phyloP scores from a whole-genome alignment of 2,888 invertebrate species.

The Caenorhabditis becei region DNA sequence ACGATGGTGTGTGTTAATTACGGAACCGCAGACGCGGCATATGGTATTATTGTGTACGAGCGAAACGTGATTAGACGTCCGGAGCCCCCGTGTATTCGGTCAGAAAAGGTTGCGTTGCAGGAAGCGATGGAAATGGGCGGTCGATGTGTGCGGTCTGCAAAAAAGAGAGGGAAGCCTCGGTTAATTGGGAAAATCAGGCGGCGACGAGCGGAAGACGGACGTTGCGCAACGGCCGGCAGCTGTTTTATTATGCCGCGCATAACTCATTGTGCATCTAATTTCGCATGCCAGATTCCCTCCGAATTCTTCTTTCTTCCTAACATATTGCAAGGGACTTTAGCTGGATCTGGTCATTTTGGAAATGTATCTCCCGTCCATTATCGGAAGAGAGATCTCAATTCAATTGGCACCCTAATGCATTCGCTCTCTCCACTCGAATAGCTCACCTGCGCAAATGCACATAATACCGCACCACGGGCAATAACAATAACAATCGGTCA shows the following conservation, averaged over 20 bases:
- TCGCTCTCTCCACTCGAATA: not conserved
- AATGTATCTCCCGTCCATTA: constrained; percentile 9
- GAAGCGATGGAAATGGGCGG: constrained; percentile 54
- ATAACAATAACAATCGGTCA: constrained; percentile 23
- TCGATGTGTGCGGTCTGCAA: constrained; percentile 51
- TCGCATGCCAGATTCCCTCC: constrained; percentile 16
- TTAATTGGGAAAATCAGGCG: constrained; percentile 13
- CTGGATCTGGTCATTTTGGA: not conserved
- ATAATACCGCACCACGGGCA: constrained; percentile 19
- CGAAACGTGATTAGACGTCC: constrained; percentile 47
- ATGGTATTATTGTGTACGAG: constrained; percentile 44
- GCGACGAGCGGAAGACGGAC: not conserved
- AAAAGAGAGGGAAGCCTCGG: not conserved
- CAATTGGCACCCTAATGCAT: constrained; percentile 29
- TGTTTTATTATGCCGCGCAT: constrained; percentile 31
- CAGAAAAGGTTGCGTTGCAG: constrained; percentile 56
- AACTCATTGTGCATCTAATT: constrained; percentile 21
- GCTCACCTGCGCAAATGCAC: constrained; percentile 61
- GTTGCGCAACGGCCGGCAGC: constrained; percentile 30
- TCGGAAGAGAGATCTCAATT: constrained; percentile 11
- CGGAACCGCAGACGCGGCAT: constrained; percentile 37
- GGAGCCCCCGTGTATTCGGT: not conserved
- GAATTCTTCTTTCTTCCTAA: not conserved
- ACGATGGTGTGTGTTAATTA: constrained; percentile 30
- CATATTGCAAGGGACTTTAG: not conserved